Evolutionary conservation across 64 coral and sea anemone genomes (phyloP), one percentile per base, ranked within the genome.

Genomic region (Porites australiensis): DNA sequence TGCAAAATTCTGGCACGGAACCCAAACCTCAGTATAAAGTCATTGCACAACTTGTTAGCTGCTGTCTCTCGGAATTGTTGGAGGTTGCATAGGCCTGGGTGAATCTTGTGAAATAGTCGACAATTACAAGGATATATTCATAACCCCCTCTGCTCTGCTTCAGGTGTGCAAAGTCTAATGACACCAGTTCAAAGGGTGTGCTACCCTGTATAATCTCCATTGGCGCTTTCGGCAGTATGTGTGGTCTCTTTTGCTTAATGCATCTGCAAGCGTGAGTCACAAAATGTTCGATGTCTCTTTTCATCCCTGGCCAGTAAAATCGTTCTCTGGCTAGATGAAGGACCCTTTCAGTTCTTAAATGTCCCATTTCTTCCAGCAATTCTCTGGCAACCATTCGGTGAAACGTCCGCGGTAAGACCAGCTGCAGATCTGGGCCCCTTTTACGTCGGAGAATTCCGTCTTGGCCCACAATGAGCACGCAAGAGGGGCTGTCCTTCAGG

Each of bases 21-120:
- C 14, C 71, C 44, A 74, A 74, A 74, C 43, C 71, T 3, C 71
- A 74, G 71, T 48, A 13, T 74, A 74, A 74, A 74, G 43, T 74
- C 71, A 74, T 49, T 47, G 48, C 48, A 74, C 43, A 48, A 44
- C 71, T 74, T 74, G 12, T 13, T 74, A 10, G 71, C 44, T 47
- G 71, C 71, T 74, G 71, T 67, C 5, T 18, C 1, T 19, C 68
- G 5, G 22, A 71, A 22, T 44, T 71, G 68, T 43, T 71, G 18
- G 9, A 37, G 18, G 68, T 71, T 43, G 68, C 19, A 22, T 71
- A 43, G 8, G 18, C 68, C 11, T 71, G 68, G 2, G 68, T 11
- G 20, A 71, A 22, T 22, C 68, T 71, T 3, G 22, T 37, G 12
- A 71, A 71, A 71, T 71, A 3, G 19, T 71, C 68, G 7, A 71